Evolutionary conservation across 2,113 vertebrate genomes (phyloP).

Genomic region (Pygoscelis antarcticus): DNA sequence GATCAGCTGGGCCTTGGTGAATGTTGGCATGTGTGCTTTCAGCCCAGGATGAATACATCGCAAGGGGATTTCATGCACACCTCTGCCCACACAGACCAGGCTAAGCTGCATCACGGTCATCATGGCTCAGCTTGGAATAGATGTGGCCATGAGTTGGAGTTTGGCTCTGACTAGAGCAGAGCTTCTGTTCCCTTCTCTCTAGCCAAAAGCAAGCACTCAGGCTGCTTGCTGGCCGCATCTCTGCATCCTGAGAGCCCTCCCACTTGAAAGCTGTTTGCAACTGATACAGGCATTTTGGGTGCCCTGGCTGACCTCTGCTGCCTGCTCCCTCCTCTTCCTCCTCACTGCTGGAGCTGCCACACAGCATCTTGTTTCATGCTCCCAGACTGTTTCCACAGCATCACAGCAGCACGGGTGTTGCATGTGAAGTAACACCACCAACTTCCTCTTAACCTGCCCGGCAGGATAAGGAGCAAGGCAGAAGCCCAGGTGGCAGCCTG

Average conservation of each 20-base stretch:
- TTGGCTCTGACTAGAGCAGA: background rate
- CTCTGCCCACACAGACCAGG: background rate
- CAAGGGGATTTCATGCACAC: accelerated
- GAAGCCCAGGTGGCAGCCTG: background rate
- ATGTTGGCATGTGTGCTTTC: accelerated
- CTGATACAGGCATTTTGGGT: background rate
- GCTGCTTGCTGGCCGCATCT: background rate
- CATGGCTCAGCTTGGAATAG: background rate
- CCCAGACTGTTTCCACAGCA: background rate
- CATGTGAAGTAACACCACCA: background rate
- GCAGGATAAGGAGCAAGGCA: background rate
- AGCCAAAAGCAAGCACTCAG: background rate
- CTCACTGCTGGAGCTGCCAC: background rate
- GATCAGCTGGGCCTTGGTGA: background rate
- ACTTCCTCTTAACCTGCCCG: background rate
- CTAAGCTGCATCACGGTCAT: background rate
- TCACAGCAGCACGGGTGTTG: accelerated
- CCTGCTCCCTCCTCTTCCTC: background rate
- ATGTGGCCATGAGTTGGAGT: accelerated
- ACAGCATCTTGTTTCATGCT: background rate
- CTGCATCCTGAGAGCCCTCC: background rate
- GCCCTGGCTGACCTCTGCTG: background rate
- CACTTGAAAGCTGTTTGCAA: background rate
- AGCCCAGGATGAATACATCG: background rate
- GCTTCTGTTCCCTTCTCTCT: background rate